These are phyloP conservation scores for Hirtodrosophila duncani DNA, from an alignment of 2,888 invertebrate genomes.

Conservation along the genomic window DNA sequence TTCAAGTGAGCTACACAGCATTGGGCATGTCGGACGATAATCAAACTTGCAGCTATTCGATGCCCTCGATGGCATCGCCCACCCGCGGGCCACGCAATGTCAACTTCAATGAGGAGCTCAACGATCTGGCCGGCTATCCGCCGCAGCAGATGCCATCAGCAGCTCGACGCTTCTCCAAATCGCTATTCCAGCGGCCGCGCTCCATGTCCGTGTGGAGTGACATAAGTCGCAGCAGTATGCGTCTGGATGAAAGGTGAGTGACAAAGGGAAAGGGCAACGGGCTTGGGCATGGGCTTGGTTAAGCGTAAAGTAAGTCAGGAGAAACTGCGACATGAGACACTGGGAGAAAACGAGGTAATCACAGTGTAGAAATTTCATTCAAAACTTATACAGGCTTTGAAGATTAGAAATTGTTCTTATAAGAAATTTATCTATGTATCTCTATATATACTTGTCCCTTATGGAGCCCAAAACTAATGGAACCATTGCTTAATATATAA, in stretches of 20 bases:
- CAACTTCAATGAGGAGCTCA: conserved; percentile 75
- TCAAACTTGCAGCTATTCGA: conserved; percentile 75
- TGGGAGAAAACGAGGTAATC: too few relatives aligned
- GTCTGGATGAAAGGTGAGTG: conserved; percentile 80
- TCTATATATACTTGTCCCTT: too few relatives aligned
- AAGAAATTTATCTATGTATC: too few relatives aligned
- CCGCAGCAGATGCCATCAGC: conserved; percentile 61
- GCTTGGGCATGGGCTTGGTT: too few relatives aligned
- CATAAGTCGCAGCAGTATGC: conserved; percentile 89
- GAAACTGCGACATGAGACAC: too few relatives aligned
- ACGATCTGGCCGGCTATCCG: conserved; percentile 68
- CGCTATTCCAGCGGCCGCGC: conserved; percentile 81
- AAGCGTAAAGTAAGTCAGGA: too few relatives aligned
- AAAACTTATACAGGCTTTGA: too few relatives aligned
- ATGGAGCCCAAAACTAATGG: too few relatives aligned
- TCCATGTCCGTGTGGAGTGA: conserved; percentile 95
- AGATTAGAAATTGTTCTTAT: too few relatives aligned
- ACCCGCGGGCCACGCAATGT: conserved; percentile 75
- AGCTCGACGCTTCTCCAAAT: conserved; percentile 76
- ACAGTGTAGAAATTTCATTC: too few relatives aligned
- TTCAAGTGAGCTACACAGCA: conserved; percentile 78
- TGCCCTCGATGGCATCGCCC: conserved; percentile 73
- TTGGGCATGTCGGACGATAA: conserved; percentile 79
- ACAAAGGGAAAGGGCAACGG: too few relatives aligned
- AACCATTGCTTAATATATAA: too few relatives aligned